Evolutionary conservation across 1,140 invertebrate species (phyloP).

Genomic region (Lucilia cuprina): DNA sequence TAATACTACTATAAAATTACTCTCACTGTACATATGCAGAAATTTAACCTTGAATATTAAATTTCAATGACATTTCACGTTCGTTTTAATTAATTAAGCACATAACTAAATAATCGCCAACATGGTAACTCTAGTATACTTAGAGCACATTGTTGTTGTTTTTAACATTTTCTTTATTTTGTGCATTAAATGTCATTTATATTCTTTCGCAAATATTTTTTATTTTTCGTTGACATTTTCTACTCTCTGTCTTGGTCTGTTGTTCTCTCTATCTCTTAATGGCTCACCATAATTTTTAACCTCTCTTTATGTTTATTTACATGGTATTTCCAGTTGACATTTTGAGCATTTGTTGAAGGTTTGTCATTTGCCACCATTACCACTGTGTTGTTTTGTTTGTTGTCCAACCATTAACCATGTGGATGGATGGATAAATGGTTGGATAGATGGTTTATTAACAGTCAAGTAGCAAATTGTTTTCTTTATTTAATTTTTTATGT

Average conservation of each 20-base stretch:
- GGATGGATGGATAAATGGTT: not conserved
- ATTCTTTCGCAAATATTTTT: not conserved
- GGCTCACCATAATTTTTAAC: not conserved
- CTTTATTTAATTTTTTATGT: not conserved
- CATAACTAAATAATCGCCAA: not conserved
- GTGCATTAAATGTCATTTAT: not conserved
- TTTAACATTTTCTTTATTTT: not conserved
- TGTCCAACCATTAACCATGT: not conserved
- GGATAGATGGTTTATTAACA: not conserved
- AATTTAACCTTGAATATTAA: no score
- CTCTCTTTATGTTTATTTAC: not conserved
- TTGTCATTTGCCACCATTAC: not conserved
- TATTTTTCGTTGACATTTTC: not conserved
- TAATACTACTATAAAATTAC: not conserved
- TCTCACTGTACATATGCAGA: not conserved
- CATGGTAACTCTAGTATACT: not conserved
- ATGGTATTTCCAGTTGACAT: not conserved
- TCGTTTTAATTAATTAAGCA: no score
- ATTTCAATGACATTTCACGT: no score
- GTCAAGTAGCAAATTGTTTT: not conserved
- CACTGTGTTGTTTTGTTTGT: not conserved
- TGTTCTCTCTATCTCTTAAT: not conserved
- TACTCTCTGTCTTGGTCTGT: not conserved
- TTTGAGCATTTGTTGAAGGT: constrained; percentile 6
- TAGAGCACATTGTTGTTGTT: not conserved